Evolutionary conservation across 2,888 invertebrate species (phyloP).

Genomic region (Nemurella pictetii): DNA sequence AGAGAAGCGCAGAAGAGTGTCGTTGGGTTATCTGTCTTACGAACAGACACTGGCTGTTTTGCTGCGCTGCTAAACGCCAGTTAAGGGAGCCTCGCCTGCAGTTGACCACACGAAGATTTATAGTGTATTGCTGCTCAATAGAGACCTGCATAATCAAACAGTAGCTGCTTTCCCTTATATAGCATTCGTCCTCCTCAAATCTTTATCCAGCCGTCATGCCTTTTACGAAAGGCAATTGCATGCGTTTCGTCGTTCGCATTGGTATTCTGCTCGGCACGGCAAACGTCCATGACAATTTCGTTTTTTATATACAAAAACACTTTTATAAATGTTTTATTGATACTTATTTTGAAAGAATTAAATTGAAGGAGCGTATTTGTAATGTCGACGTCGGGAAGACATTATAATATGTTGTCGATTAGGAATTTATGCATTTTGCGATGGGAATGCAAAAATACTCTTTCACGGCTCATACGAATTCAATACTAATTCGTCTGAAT

Average conservation of each 20-base stretch:
- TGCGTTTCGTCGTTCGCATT: not conserved
- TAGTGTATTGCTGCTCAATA: conserved; percentile 36
- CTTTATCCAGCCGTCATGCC: conserved; percentile 55
- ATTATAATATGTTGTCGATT: too few species aligned
- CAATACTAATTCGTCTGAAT: too few species aligned
- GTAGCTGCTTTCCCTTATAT: conserved; percentile 51
- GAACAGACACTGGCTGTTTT: not conserved
- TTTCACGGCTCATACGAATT: too few species aligned
- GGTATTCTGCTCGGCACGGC: not conserved
- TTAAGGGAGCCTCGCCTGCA: conserved; percentile 29
- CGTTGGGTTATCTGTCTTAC: conserved; percentile 36
- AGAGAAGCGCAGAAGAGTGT: conserved; percentile 32
- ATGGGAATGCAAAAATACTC: too few species aligned
- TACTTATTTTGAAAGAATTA: not conserved
- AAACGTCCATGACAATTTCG: not conserved
- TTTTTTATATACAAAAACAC: not conserved
- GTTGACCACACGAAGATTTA: conserved; percentile 34
- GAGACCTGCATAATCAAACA: conserved; percentile 40
- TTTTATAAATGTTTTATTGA: not conserved
- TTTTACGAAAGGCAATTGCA: conserved; percentile 32
- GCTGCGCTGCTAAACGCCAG: conserved; percentile 31
- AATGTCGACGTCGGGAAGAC: not conserved
- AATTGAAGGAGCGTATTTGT: not conserved
- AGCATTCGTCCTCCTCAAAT: conserved; percentile 55
- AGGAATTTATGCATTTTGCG: too few species aligned